phyloP scores from a whole-genome alignment of 2,888 invertebrate species.

The Steromphala cineraria region DNA sequence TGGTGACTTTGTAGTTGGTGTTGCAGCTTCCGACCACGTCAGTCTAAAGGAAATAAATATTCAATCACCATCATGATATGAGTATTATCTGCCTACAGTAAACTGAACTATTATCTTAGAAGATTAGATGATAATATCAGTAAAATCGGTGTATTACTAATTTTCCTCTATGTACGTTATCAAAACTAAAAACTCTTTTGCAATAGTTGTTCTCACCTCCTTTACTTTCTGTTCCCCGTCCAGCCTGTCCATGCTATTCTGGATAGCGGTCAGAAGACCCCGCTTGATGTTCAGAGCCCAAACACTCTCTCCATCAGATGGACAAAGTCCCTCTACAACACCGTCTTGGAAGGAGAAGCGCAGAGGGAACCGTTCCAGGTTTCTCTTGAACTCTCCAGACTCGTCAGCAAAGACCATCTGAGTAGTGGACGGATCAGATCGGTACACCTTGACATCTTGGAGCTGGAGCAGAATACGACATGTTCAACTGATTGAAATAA shows the following conservation, averaged over 20 bases:
- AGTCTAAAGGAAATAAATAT: constrained; percentile 73
- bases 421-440: constrained; percentile 40
- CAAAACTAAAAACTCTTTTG: neutral
- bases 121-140: too few relatives aligned
- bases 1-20: constrained; percentile 80
- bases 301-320: constrained; percentile 85
- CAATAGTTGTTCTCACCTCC: constrained; percentile 46
- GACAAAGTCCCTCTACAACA: constrained; percentile 85
- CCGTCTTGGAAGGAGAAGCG: constrained; percentile 88
- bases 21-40: constrained; percentile 90
- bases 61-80: too few relatives aligned
- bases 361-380: constrained; percentile 84
- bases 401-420: constrained; percentile 15
- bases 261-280: constrained; percentile 89
- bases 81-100: too few relatives aligned
- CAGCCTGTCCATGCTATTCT: constrained; percentile 90
- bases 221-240: constrained; percentile 79
- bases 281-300: constrained; percentile 93
- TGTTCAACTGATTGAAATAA: neutral
- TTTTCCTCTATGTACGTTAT: neutral
- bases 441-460: constrained; percentile 39
- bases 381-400: constrained; percentile 66
- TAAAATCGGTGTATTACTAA: too few relatives aligned
- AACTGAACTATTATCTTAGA: too few relatives aligned
- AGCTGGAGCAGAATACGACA: constrained; percentile 35